Evolutionary conservation across 64 coral and sea anemone genomes (phyloP).

Genomic region (Actinia equina): DNA sequence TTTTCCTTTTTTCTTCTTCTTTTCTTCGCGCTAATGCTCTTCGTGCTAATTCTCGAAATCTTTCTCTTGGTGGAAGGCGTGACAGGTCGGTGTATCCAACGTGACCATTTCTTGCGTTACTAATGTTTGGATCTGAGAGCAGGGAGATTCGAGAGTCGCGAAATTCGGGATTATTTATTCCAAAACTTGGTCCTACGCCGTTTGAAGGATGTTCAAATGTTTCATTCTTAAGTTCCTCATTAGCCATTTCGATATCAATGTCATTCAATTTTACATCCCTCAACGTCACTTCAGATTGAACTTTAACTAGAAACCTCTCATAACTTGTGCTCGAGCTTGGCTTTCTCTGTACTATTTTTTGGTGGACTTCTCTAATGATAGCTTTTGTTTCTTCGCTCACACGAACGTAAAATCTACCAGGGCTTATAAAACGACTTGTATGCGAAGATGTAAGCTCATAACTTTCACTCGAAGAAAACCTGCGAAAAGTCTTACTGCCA

Average conservation of each 20-base stretch:
- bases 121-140: not conserved
- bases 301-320: not conserved
- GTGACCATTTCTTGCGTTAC: not conserved
- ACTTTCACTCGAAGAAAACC: conserved; percentile 32
- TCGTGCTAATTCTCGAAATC: conserved; percentile 28
- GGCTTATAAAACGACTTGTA: conserved; percentile 29
- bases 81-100: not conserved
- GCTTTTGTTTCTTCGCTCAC: conserved; percentile 18
- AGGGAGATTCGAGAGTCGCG: not conserved
- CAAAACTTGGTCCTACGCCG: not conserved
- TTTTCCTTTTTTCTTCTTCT: conserved; percentile 37
- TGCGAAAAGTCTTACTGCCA: not conserved
- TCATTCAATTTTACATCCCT: too few species aligned
- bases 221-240: not conserved
- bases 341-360: not conserved
- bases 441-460: not conserved
- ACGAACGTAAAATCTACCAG: conserved; percentile 49
- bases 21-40: conserved; percentile 8
- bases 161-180: not conserved
- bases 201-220: not conserved
- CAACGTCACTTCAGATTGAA: not conserved
- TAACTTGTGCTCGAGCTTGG: too few species aligned
- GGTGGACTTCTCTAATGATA: conserved; percentile 6
- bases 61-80: conserved; percentile 10
- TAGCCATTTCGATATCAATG: not conserved